Percentiles rank a stretch among this genome's conserved stretches.
phyloP scores from a whole-genome alignment of 1,140 invertebrate species.

The Cotesia glomerata region DNA sequence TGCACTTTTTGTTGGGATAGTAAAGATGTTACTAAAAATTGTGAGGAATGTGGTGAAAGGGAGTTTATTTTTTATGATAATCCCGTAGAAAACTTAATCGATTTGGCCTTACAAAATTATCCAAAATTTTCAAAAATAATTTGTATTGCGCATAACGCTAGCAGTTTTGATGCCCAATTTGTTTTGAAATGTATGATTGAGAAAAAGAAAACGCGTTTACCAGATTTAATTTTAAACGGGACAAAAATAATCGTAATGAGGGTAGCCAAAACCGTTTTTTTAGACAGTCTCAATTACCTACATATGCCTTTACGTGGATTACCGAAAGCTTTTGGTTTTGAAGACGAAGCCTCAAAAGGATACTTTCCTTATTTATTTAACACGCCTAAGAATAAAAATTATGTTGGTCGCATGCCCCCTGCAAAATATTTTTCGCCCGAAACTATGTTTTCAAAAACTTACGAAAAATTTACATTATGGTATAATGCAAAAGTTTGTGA shows the following conservation, averaged over 20 bases:
- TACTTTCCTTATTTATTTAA: conserved; percentile 32
- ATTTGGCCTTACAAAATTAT: conserved; percentile 1
- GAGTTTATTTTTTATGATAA: conserved; percentile 16
- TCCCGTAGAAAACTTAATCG: conserved; percentile 20
- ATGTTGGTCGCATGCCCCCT: too few species aligned
- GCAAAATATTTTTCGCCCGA: too few species aligned
- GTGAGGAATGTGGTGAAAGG: neutral
- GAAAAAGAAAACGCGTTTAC: conserved; percentile 17
- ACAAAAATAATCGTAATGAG: conserved; percentile 37
- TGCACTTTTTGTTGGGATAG: neutral
- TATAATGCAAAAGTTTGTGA: too few species aligned
- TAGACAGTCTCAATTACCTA: conserved; percentile 35
- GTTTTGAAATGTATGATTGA: conserved; percentile 34
- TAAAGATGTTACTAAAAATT: neutral
- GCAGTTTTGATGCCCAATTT: conserved; percentile 42
- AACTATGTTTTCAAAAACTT: too few species aligned
- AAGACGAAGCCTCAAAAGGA: conserved; percentile 8
- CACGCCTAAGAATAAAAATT: too few species aligned
- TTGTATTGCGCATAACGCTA: conserved; percentile 39
- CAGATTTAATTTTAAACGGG: conserved; percentile 34
- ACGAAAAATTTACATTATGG: too few species aligned
- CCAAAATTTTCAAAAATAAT: conserved; percentile 16
- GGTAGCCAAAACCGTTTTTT: conserved; percentile 22
- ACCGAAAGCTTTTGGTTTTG: conserved; percentile 28
- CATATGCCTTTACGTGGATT: conserved; percentile 28